Base-by-base conservation (phyloP, 1,140 invertebrate species). In the Notospermus geniculatus region DNA sequence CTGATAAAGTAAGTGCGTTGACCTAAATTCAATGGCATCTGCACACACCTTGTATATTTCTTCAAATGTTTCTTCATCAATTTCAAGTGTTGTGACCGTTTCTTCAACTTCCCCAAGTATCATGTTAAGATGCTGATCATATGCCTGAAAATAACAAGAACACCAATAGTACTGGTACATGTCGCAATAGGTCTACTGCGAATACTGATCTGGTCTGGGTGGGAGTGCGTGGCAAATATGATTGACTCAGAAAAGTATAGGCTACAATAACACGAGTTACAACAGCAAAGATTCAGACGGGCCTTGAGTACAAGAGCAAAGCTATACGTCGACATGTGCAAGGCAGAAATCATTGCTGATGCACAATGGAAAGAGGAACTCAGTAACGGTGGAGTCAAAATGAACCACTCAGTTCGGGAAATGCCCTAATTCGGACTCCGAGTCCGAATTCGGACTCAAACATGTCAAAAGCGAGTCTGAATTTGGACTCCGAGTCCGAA, bases 41-140 rank as follows among this genome's bases (percentile, higher is more conserved):
- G 2, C 43, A 52, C 43, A 46, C 74, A 83, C 83, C 71, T 93
- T 92, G 79, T 98, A 98, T 9, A 98, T 92, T 86, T 98, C 95
- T 85, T 98, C 97, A 78, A 96, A 98, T 1, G 95, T 98, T 86
- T 98, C 96, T 83, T 98, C 96, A 79, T 98, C 96, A 61, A 98
- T 97, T 86, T 98, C 95, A 54, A 97, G 89, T 17, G 93, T 93
- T 28, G 95, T 98, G 1, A 98, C 91, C 0, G 94, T 98, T 84
- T 98, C 96, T 83, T 98, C 95, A 0, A 96, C 97, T 83, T 98
- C 95, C 41, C 95, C 93, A 15, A 99, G 83, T 0, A 99, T 92
- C 93, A 99, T 97, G 78, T 99, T 99, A 71, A 99, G 86, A 86
- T 99, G 97, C 79, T 98, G 96, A 84, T 99, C 97, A 82, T 96